Base-by-base conservation (phyloP, 2,888 invertebrate species). In the Drosophila anceps region DNA sequence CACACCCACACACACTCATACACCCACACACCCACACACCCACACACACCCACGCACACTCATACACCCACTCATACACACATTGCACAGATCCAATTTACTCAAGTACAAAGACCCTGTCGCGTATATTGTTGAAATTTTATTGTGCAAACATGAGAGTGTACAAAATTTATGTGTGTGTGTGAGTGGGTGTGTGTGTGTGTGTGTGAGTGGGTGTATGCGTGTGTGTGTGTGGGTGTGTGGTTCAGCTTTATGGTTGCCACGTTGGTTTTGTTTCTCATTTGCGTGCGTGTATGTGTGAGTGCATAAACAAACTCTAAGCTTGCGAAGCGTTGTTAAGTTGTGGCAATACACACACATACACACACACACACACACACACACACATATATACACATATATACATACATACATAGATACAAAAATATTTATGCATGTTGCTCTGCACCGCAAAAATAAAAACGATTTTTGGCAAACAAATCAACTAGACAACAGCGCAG, bases 61-160 rank as follows among this genome's bases (percentile, higher is more conserved):
- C 35, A 29, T 1, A 12, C 44, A 46, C 46, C 2, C 27, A 46
- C 46, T 27, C 44, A 9, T 27, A 20, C 43, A 20, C 48, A 18
- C 69, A 57, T 64, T 79, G 84, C 87, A 88, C 87, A 84, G 82
- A 84, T 89, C 84, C 84, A 84, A 84, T 84, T 84, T 89, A 84
- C 88, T 89, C 90, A 89, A 84, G 84, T 87, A 84, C 90, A 89
- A 84, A 89, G 88, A 84, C 81, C 84, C 69, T 70, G 81, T 87
- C 90, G 85, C 88, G 88, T 86, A 89, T 80, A 87, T 89, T 89
- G 90, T 80, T 89, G 69, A 85, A 89, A 84, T 88, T 84, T 89
- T 84, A 84, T 84, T 84, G 88, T 89, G 69, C 88, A 89, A 85
- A 85, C 90, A 89, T 84, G 89, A 73, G 82, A 81, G 75, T 68